Evolutionary conservation across 2,797 vertebrate species (phyloP).

Genomic region (Sebastes vulpes): DNA sequence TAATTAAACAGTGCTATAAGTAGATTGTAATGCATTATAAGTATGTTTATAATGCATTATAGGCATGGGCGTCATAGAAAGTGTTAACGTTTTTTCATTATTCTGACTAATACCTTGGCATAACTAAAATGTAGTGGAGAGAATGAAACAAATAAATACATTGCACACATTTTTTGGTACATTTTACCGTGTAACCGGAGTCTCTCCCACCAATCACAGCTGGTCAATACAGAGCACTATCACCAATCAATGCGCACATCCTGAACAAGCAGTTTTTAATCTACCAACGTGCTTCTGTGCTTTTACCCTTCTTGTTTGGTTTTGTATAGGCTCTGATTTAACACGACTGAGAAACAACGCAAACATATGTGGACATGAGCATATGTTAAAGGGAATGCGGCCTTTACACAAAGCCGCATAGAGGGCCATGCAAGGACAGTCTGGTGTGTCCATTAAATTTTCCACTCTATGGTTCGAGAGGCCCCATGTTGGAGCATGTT

Average conservation of each 20-base stretch:
- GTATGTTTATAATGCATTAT: neutral
- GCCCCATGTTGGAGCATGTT: slow-evolving; percentile 74
- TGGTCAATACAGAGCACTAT: neutral
- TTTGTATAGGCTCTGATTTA: neutral
- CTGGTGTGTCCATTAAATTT: slow-evolving; percentile 66
- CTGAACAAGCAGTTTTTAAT: neutral
- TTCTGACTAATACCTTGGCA: neutral
- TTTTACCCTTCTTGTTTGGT: neutral
- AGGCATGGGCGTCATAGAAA: neutral
- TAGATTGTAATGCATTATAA: neutral
- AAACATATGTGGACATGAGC: neutral
- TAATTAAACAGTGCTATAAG: neutral
- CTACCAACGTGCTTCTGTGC: neutral
- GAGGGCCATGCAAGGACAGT: slow-evolving; percentile 44
- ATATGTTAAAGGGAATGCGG: slow-evolving; percentile 3
- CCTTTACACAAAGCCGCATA: slow-evolving; percentile 22
- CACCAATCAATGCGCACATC: neutral
- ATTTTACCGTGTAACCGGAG: neutral
- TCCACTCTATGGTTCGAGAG: slow-evolving; percentile 60
- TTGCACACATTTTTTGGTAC: neutral
- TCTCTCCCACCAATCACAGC: neutral
- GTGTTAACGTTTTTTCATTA: neutral
- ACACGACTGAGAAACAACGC: neutral
- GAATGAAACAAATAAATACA: neutral
- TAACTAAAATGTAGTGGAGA: neutral